A percentile compares a stretch with the other conserved stretches of the same genome.
Conservation (phyloP, 2,888 invertebrate genomes). For the Prenolepis imparis region DNA sequence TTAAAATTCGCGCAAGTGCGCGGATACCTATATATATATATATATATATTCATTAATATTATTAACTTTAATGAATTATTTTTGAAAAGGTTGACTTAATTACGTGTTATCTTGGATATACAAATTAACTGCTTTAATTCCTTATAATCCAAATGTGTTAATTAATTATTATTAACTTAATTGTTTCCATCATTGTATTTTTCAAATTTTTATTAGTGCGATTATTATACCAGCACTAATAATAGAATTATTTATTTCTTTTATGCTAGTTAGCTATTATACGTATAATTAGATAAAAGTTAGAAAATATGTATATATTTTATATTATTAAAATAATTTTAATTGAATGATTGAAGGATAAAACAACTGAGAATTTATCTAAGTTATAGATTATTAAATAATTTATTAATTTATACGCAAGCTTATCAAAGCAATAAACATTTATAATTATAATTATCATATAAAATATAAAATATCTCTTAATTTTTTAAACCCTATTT, state of each 20-base stretch:
- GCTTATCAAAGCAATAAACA: background rate
- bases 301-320: background rate
- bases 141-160: background rate
- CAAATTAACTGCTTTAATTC: background rate
- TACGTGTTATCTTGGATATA: background rate
- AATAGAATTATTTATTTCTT: background rate
- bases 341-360: background rate
- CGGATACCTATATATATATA: no score
- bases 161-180: background rate
- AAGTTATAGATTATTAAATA: background rate
- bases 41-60: background rate
- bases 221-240: background rate
- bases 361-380: background rate
- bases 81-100: background rate
- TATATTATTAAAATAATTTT: background rate
- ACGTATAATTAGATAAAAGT: background rate
- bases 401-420: background rate
- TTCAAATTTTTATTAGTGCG: background rate
- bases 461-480: background rate
- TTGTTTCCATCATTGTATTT: background rate
- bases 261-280: background rate
- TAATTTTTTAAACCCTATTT: background rate
- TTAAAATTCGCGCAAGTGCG: background rate
- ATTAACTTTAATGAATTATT: constrained; percentile 2
- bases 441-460: background rate